Base-by-base conservation (phyloP, 2,113 vertebrate genomes). In the Fulmarus glacialis region DNA sequence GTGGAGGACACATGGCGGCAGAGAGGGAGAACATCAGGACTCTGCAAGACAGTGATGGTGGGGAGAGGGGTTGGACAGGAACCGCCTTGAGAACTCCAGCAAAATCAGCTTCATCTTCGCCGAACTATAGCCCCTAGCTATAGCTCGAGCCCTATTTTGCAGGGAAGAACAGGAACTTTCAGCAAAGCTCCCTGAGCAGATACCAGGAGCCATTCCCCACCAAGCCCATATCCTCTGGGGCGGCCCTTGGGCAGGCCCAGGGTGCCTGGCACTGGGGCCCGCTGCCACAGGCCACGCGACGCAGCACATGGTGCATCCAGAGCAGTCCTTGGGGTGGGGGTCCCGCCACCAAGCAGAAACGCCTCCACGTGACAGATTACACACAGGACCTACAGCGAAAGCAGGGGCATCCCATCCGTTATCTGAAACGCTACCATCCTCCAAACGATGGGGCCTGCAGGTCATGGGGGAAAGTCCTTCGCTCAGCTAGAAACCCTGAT, bases 211-310 rank as follows among this genome's bases (percentile, higher is more conserved):
- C 11, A 7, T 53, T 74, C 10, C 34, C 34, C 32, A 81, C 11
- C 24, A 8, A 53, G 42, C 24, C 30, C 8, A 0, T 4, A 8
- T 36, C 53, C 56, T 74, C 55, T 43, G 60, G 30, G 23, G 36
- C 27, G 23, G 23, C 24, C 45, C 26, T 12, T 4, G 10, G 38
- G 30, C 14, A 83, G 87, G 42, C 10, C 56, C 42, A 38, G 43
- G 48, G 27, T 1, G 4, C 60, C 66, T 18, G 36, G 72, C 19
- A 42, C 19, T 1, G 2, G 36, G 17, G 5, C 16, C 21, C 0
- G 0, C 27, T 34, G 8, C 9, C n/a, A 12, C 0, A 21, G 42
- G 11, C 26, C 20, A 4, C 1, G 0, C 2, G 5, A 36, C 2
- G 15, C 24, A 48, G 58, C 45, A 56, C 2, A 0, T 3, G 12